Evolutionary conservation across 2,113 vertebrate genomes (phyloP).

Genomic region (Rhinichthys klamathensis): DNA sequence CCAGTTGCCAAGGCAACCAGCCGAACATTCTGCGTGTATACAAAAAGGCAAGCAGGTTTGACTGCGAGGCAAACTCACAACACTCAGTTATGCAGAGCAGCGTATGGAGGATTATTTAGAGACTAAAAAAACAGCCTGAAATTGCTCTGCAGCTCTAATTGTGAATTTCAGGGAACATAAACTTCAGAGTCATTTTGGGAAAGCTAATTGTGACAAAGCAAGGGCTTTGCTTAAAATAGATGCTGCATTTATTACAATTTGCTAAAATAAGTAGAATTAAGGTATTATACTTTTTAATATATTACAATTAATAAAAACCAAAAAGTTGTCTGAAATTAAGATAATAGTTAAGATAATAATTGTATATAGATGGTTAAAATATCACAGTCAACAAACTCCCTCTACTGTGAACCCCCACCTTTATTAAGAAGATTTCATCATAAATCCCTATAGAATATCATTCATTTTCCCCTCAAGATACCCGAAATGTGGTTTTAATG

Average conservation of each 20-base stretch:
- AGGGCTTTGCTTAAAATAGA: constrained; percentile 32
- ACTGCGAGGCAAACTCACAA: constrained; percentile 42
- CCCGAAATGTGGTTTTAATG: constrained; percentile 69
- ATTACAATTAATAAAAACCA: neutral
- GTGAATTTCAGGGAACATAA: constrained; percentile 47
- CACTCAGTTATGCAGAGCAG: constrained; percentile 21
- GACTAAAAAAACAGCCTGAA: constrained; percentile 37
- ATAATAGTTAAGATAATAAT: too few relatives aligned
- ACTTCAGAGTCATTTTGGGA: constrained; percentile 50
- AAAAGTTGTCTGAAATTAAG: too few relatives aligned
- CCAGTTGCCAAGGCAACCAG: constrained; percentile 54
- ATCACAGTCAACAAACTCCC: neutral
- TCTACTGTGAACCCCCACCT: neutral
- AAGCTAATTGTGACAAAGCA: constrained; percentile 48
- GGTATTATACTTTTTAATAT: neutral
- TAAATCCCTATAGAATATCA: constrained; percentile 32
- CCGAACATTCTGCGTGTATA: constrained; percentile 40
- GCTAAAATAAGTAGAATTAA: neutral
- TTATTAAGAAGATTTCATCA: constrained; percentile 50
- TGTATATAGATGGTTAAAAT: neutral
- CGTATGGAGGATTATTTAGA: constrained; percentile 23
- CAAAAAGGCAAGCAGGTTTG: constrained; percentile 34
- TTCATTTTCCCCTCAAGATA: neutral
- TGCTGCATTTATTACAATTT: neutral
- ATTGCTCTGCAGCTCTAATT: constrained; percentile 43